Percentiles rank a stretch among this genome's conserved stretches.
These are phyloP conservation scores for Pollenia angustigena DNA, from an alignment of 2,888 invertebrate genomes.

Conservation along the genomic window DNA sequence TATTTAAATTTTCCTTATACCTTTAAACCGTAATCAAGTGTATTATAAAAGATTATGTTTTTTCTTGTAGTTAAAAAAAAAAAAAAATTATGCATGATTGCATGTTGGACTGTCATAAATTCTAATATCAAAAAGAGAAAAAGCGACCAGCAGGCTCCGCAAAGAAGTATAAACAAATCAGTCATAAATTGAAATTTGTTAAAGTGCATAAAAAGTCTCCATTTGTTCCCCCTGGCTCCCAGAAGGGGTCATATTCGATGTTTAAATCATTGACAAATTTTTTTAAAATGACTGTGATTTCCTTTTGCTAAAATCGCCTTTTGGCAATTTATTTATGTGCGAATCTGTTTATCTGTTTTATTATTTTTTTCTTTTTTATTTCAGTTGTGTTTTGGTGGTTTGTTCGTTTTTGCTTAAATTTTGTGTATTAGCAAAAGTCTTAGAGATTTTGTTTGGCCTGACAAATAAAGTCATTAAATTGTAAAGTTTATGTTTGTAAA, in stretches of 20 bases:
- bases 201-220: background rate
- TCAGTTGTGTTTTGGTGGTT: no score
- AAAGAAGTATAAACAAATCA: slow-evolving; percentile 58
- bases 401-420: slow-evolving; percentile 20
- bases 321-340: slow-evolving; percentile 63
- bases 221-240: background rate
- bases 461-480: slow-evolving; percentile 71
- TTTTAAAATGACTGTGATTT: slow-evolving; percentile 65
- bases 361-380: background rate
- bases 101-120: slow-evolving; percentile 59
- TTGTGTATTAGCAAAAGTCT: slow-evolving; percentile 3
- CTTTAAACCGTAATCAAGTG: slow-evolving; percentile 61
- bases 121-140: slow-evolving; percentile 20
- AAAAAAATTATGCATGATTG: slow-evolving; percentile 50
- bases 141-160: background rate
- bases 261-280: slow-evolving; percentile 69
- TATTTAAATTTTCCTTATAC: background rate
- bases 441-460: slow-evolving; percentile 21
- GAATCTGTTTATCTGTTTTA: slow-evolving; percentile 54
- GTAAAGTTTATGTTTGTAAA: slow-evolving; percentile 58
- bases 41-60: slow-evolving; percentile 45
- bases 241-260: slow-evolving; percentile 53
- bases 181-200: slow-evolving; percentile 64
- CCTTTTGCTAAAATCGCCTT: slow-evolving; percentile 50
- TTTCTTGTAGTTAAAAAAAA: background rate